Percentiles rank a stretch among this genome's conserved stretches.
Conservation (phyloP, 1,140 invertebrate species). For the Tyrophagus putrescentiae region DNA sequence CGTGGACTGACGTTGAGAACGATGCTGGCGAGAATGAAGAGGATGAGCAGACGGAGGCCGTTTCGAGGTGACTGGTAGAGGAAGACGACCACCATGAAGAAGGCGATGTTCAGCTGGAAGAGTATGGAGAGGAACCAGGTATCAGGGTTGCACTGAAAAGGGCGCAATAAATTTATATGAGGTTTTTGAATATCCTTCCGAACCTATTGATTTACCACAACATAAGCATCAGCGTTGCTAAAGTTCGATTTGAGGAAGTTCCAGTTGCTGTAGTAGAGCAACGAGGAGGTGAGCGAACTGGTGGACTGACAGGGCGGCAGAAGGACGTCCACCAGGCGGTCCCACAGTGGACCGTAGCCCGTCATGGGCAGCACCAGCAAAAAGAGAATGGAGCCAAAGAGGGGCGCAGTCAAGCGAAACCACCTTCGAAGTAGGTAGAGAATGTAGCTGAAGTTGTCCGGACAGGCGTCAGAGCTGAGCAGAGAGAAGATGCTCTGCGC, state of each 20-base stretch:
- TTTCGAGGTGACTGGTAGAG: background rate
- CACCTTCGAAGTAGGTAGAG: background rate
- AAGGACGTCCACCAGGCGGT: background rate
- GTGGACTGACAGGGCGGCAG: background rate
- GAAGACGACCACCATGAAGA: background rate
- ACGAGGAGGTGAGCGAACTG: background rate
- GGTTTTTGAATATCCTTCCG: too few species aligned
- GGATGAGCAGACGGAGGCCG: background rate
- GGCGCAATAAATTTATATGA: background rate
- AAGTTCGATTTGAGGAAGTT: background rate
- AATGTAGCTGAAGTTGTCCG: background rate
- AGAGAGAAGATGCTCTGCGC: constrained; percentile 4
- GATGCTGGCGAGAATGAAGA: background rate
- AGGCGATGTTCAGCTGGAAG: constrained; percentile 2
- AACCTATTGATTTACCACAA: constrained; percentile 1
- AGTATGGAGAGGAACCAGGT: constrained; percentile 11
- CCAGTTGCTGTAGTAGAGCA: constrained; percentile 10
- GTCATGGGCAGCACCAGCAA: background rate
- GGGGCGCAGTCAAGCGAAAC: background rate
- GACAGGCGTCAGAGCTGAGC: background rate
- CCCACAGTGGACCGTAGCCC: constrained; percentile 3
- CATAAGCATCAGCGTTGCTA: background rate
- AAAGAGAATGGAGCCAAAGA: constrained; percentile 8
- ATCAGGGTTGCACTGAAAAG: constrained; percentile 10
- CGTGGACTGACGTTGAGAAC: background rate